phyloP scores from a whole-genome alignment of 2,888 invertebrate species.

The Macrosiphum euphorbiae region DNA sequence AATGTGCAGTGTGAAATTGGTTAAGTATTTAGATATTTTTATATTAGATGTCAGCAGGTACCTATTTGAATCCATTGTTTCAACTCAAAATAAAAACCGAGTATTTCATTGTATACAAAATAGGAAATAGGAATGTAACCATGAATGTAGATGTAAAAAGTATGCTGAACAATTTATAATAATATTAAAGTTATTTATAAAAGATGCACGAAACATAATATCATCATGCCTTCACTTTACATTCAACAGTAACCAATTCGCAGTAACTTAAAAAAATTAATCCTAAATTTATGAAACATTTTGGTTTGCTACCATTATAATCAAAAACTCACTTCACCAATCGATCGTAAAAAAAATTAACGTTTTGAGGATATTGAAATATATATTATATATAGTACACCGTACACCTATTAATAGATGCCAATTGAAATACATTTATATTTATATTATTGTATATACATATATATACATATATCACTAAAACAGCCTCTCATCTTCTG shows the following conservation, averaged over 20 bases:
- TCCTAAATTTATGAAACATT: not conserved
- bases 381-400: not conserved
- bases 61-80: not conserved
- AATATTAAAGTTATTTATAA: not conserved
- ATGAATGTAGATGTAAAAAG: not conserved
- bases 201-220: not conserved
- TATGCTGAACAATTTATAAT: not conserved
- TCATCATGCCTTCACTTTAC: not conserved
- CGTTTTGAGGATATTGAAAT: not conserved
- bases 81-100: not conserved
- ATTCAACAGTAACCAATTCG: not conserved
- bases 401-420: not conserved
- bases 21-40: not conserved
- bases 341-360: not conserved
- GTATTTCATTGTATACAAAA: not conserved
- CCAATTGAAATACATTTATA: not conserved
- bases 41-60: not conserved
- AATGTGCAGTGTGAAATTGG: too few species aligned
- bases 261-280: not conserved
- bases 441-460: not conserved
- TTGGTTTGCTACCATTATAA: not conserved
- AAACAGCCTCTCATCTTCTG: not conserved
- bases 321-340: not conserved
- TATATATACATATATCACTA: not conserved
- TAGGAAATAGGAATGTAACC: not conserved